Evolutionary conservation across 2,888 invertebrate species (phyloP), one percentile per base, ranked within the genome.

Genomic region (Oligia strigilis): DNA sequence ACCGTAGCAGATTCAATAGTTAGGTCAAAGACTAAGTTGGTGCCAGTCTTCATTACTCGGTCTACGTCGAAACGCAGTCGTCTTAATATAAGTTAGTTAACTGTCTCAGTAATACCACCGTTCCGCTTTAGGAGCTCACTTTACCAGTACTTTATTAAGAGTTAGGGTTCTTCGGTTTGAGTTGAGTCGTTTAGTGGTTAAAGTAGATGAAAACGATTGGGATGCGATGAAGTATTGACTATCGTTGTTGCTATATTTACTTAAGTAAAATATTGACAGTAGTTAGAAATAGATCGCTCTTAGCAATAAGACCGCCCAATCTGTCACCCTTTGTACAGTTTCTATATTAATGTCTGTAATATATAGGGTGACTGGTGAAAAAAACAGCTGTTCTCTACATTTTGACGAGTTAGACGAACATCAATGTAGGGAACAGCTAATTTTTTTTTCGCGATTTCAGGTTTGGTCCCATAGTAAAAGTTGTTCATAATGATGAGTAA

Each of bases 1-100:
- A 84, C 84, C 75, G 55, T 52, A 72, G 60, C 9, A 73, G 75
- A 83, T 78, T 76, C 67, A 78, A 80, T 83, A 83, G 80, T 62
- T 80, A 78, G 80, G 76, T 78, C 52, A 65, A 75, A 82, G 62
- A n/a, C 72, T 73, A 72, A 74, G 69, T 83, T 81, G 62, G 14
- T 71, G 67, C 62, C 75, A 67, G 58, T 75, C 76, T 84, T 80
- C 70, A 71, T 82, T 82, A 75, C 52, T 29, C 17, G 40, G 40
- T 73, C 70, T 82, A 67, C 78, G 71, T 40, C 5, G 14, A 80
- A 65, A 80, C 46, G 71, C 58, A 73, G 80, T 62, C 72, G 58
- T 82, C 52, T 62, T 83, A 74, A 78, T 78, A 49, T 71, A 66
- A 82, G 71, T 83, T 80, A 62, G 66, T 52, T 66, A 80, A 80